These are phyloP conservation scores for Pogonomyrmex barbatus DNA, from an alignment of 1,140 invertebrate genomes.

Conservation along the genomic window DNA sequence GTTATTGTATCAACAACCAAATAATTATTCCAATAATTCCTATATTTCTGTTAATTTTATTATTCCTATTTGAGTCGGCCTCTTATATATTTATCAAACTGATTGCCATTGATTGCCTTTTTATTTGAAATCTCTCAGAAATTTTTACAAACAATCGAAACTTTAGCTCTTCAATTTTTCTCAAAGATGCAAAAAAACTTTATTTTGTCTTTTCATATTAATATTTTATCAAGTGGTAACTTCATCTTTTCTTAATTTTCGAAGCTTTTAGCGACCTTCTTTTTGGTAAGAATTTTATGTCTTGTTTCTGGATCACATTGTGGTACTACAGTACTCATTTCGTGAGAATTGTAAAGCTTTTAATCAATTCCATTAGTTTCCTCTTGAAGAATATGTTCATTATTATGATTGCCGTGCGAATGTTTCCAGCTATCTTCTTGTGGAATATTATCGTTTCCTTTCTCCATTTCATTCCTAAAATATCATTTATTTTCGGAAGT, in stretches of 20 bases:
- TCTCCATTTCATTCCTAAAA: neutral
- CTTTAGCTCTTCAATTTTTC: neutral
- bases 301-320: neutral
- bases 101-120: neutral
- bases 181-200: neutral
- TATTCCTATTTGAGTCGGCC: neutral
- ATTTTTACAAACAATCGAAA: neutral
- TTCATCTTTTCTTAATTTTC: neutral
- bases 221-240: slow-evolving; percentile 6
- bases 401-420: neutral
- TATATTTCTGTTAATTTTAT: slow-evolving; percentile 18
- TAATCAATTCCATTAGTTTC: neutral
- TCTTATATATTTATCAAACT: neutral
- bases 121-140: neutral
- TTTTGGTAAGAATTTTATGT: neutral
- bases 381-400: neutral
- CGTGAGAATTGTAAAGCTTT: neutral
- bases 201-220: slow-evolving; percentile 20
- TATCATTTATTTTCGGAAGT: neutral
- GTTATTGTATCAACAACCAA: neutral
- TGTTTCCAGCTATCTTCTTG: neutral
- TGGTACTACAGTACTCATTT: neutral
- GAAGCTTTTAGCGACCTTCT: neutral
- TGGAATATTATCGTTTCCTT: neutral
- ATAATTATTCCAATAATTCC: slow-evolving; percentile 2